phyloP scores from a whole-genome alignment of 1,140 invertebrate genomes.

The Drosophila trapezifrons region DNA sequence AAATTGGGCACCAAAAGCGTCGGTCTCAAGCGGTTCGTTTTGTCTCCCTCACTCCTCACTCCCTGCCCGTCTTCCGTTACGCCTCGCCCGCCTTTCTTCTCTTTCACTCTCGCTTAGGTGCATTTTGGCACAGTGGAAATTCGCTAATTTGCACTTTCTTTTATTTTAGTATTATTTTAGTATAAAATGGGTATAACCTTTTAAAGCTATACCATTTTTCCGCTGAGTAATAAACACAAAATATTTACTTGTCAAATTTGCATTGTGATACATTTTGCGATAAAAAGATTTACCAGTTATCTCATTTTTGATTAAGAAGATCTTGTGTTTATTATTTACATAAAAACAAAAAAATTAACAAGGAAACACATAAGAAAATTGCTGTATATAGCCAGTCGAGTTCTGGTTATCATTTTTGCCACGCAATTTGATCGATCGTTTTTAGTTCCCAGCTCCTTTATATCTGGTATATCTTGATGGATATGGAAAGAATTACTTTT shows the following conservation, averaged over 20 bases:
- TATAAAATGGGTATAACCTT: neutral
- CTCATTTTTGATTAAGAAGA: neutral
- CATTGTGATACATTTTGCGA: neutral
- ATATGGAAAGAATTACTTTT: constrained; percentile 18
- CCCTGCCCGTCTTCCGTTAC: neutral
- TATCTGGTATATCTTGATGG: constrained; percentile 14
- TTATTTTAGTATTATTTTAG: too few species aligned
- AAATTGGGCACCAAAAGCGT: constrained; percentile 76
- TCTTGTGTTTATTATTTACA: neutral
- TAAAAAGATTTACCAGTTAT: constrained; percentile 4
- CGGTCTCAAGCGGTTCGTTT: constrained; percentile 68
- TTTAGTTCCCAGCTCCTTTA: neutral
- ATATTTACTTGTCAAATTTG: constrained; percentile 7
- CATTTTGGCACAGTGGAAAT: constrained; percentile 1
- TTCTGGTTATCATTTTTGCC: constrained; percentile 8
- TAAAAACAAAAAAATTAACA: neutral
- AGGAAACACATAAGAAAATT: too few species aligned
- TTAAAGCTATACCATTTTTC: neutral
- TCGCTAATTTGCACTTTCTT: too few species aligned
- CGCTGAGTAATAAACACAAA: neutral
- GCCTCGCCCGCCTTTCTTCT: neutral
- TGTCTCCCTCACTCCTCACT: too few species aligned
- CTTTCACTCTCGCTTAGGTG: neutral
- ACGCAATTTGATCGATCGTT: constrained; percentile 13
- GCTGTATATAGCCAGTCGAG: neutral